Evolutionary conservation across 2,113 vertebrate genomes (phyloP), one percentile per base, ranked within the genome.

Genomic region (Penelope pileata): DNA sequence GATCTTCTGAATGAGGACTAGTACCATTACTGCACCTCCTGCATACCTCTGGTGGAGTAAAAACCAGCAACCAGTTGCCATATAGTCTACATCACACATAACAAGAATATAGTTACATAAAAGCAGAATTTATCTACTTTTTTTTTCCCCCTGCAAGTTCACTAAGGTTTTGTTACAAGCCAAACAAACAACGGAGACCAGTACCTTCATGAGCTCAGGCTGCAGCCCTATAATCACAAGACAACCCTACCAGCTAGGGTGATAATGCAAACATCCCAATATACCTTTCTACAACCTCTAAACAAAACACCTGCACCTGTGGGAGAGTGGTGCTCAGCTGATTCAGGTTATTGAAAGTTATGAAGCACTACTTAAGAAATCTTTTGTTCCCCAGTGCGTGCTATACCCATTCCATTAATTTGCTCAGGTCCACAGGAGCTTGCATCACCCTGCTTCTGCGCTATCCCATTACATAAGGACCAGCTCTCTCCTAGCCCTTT

Each of bases 191-290:
- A 47, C 5, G 9, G 24, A 58, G 16, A 9, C 11, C 67, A 60
- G 8, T 14, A 32, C 2, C 15, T 56, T 12, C 1, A 1, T 14
- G 40, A 73, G 15, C 24, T 34, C 18, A 42, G 7, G 27, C 3
- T 6, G 23, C 22, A 81, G 10, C 24, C 38, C 32, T 36, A 29
- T 14, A 38, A 21, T 7, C 23, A 48, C 22, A 83, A 50, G 4
- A 1, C 24, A 81, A 21, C 54, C 10, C 53, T 56, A 19, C 10
- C 54, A 58, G 32, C 54, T 58, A n/a, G 30, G 54, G 21, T 58
- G 38, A 64, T 7, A 63, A 45, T 2, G 1, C 0, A 59, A 16
- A 14, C 18, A 16, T 22, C 9, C 69, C 50, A 82, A 16, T n/a
- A 70, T 4, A 26, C 13, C 36, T 34, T 58, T 59, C 66, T 66